Evolutionary conservation across 64 coral and sea anemone species (phyloP).

Genomic region (Exaiptasia diaphana): DNA sequence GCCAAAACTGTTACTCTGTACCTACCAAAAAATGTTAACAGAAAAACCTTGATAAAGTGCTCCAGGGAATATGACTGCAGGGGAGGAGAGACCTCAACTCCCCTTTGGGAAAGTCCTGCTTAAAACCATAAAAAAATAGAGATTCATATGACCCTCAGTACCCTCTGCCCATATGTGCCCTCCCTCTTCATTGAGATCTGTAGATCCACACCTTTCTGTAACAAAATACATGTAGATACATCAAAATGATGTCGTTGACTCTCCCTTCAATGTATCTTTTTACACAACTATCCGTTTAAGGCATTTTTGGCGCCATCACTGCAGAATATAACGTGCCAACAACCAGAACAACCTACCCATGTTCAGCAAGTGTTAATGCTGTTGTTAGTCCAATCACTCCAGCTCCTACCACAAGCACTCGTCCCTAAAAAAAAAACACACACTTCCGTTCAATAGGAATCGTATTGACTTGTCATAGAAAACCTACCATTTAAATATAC

Average conservation of each 20-base stretch:
- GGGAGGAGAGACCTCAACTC: background rate
- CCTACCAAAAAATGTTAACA: background rate
- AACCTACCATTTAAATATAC: too few relatives aligned
- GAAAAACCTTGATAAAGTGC: background rate
- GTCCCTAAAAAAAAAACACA: too few relatives aligned
- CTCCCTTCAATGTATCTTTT: background rate
- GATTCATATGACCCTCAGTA: background rate
- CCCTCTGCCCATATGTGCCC: background rate
- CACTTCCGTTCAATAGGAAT: too few relatives aligned
- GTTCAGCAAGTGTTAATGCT: background rate
- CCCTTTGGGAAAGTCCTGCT: background rate
- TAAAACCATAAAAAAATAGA: background rate
- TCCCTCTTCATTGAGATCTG: background rate
- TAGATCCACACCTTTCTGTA: background rate
- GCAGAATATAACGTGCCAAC: background rate
- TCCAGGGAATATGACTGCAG: background rate
- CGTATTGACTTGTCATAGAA: too few relatives aligned
- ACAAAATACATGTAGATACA: background rate
- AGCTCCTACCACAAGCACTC: background rate
- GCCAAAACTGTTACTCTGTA: background rate
- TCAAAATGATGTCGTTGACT: background rate
- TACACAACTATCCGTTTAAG: background rate
- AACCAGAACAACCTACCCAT: background rate
- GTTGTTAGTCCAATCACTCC: slow-evolving; percentile 19
- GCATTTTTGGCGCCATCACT: background rate